Base-by-base conservation (phyloP, 2,888 invertebrate species). In the Pherbina coryleti region DNA sequence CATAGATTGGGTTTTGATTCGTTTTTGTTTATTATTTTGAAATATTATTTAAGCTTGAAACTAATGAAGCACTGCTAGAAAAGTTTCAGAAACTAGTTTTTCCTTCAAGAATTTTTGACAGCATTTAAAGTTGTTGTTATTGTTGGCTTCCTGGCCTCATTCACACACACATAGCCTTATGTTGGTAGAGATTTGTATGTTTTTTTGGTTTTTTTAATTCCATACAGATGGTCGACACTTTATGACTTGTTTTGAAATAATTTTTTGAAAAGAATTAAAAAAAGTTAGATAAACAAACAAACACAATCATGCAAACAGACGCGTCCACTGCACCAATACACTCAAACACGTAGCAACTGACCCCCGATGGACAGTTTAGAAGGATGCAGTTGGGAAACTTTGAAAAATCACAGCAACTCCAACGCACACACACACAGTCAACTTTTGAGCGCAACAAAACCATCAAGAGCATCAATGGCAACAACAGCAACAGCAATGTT, bases 1-100 rank as follows among this genome's bases (percentile, higher is more conserved):
- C n/a, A n/a, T n/a, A n/a, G n/a, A n/a, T 14, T 51, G 2, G 3
- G 53, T 44, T 11, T 44, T 11, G 11, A 44, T 44, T 14, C 1
- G 1, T 14, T 11, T 44, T 1, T 44, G 2, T 14, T 44, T 37
- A 37, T 4, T 37, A 8, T 37, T 37, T 37, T 4, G 37, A 7
- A 53, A 1, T 53, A 55, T 2, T 55, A 22, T 22, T 1, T 5
- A n/a, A 64, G 19, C 31, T 8, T 31, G 37, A 64, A 37, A 25
- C 31, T 64, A 37, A 64, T 64, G 11, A 64, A 67, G 19, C 49
- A 49, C 25, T 19, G 22, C 19, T 49, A n/a, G 22, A 11, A 55
- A 55, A 67, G 49, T 67, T 37, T 19, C 22, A 67, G 25, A 25
- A 67, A 67, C 49, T 67, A 67, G 67, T 37, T 44, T 67, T 49